A percentile compares a stretch with the other conserved stretches of the same genome.
These are phyloP conservation scores for Celastrina argiolus DNA, from an alignment of 2,888 invertebrate species.

Conservation along the genomic window DNA sequence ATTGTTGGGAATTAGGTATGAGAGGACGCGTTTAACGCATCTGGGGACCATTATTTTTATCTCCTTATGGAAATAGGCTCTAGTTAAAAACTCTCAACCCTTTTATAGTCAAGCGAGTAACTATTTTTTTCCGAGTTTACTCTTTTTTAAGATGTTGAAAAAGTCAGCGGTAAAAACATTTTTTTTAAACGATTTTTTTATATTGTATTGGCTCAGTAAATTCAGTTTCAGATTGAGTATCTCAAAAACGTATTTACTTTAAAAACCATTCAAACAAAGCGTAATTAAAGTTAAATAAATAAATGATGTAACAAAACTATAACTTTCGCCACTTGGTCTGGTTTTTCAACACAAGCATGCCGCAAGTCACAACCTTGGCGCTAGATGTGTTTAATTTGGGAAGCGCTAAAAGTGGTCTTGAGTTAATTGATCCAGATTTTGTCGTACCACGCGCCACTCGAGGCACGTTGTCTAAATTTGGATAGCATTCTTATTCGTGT, in stretches of 20 bases:
- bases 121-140: too few relatives aligned
- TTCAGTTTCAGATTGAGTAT: too few relatives aligned
- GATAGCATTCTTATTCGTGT: conserved; percentile 5
- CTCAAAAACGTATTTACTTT: too few relatives aligned
- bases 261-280: neutral
- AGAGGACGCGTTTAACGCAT: conserved; percentile 50
- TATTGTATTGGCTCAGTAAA: too few relatives aligned
- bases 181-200: too few relatives aligned
- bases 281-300: neutral
- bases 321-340: conserved; percentile 10
- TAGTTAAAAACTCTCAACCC: neutral
- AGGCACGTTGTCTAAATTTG: conserved; percentile 19
- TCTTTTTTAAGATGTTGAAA: neutral
- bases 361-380: conserved; percentile 18
- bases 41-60: conserved; percentile 40
- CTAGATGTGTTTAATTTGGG: conserved; percentile 23
- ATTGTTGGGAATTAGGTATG: conserved; percentile 56
- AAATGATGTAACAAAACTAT: neutral
- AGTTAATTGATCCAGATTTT: conserved; percentile 24
- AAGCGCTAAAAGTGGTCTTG: conserved; percentile 22
- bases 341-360: conserved; percentile 7
- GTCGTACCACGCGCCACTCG: conserved; percentile 16
- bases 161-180: neutral
- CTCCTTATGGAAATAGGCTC: conserved; percentile 20
- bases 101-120: neutral